Conservation (phyloP, 2,797 vertebrate species). For the Brachyrhaphis roseni region DNA sequence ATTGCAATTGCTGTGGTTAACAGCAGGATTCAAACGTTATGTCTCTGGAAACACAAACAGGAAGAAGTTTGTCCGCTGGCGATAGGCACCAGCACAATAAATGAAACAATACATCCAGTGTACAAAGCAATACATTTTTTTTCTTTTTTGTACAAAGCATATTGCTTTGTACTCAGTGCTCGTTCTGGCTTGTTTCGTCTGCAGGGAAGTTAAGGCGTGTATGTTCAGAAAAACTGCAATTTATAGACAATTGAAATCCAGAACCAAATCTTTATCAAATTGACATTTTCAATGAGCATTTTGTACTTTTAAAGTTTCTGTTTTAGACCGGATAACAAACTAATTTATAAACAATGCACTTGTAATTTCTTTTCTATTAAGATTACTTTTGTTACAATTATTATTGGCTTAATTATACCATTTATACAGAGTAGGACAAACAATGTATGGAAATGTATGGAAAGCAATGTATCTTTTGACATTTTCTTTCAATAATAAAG, state of each 20-base stretch:
- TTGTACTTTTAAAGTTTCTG: not conserved
- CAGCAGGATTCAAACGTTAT: not conserved
- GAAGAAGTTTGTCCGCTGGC: not conserved
- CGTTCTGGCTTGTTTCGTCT: not conserved
- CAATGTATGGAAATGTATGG: no score
- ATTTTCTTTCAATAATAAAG: not conserved
- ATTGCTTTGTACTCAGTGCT: not conserved
- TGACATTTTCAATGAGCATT: not conserved
- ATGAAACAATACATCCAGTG: not conserved
- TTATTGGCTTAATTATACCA: not conserved
- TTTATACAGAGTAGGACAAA: not conserved
- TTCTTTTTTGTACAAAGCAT: not conserved
- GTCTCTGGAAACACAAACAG: not conserved
- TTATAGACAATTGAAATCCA: conserved; percentile 1
- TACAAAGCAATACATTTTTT: not conserved
- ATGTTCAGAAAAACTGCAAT: not conserved
- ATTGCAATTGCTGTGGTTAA: not conserved
- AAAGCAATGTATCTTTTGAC: not conserved
- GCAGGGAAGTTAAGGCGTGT: not conserved
- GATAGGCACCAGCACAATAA: not conserved
- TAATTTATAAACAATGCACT: not conserved
- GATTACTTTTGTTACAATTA: not conserved
- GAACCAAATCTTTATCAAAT: not conserved
- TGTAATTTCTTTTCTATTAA: no score
- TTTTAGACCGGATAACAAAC: not conserved